A percentile compares a stretch with the other conserved stretches of the same genome.
These are phyloP conservation scores for Philantomba maxwellii DNA, from an alignment of 2,113 vertebrate species.

Conservation along the genomic window DNA sequence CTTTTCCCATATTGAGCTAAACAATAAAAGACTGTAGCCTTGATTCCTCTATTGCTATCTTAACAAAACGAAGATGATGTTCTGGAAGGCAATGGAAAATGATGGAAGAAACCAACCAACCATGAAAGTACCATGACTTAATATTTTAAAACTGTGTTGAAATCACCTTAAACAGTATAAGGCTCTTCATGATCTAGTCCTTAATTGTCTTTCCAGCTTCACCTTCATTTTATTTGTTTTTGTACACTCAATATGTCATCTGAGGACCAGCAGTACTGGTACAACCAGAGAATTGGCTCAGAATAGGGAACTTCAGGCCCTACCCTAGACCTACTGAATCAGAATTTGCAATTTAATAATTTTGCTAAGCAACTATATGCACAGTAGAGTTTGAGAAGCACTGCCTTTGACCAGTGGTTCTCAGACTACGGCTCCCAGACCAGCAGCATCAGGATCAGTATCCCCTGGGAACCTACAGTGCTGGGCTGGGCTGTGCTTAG, in stretches of 20 bases:
- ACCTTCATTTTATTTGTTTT: background rate
- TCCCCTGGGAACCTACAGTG: background rate
- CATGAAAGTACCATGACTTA: background rate
- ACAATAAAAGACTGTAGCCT: background rate
- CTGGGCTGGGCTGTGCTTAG: background rate
- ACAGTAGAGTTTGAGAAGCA: background rate
- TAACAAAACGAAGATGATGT: background rate
- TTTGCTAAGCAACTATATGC: background rate
- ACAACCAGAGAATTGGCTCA: background rate
- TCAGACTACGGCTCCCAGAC: background rate
- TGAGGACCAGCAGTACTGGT: background rate
- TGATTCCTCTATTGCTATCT: background rate
- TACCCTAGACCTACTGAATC: background rate
- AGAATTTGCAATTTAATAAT: background rate
- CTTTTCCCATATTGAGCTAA: background rate
- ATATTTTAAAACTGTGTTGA: background rate
- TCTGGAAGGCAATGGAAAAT: background rate
- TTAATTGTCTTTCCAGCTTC: background rate
- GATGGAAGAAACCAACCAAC: background rate
- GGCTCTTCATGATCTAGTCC: background rate
- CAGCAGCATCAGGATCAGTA: background rate
- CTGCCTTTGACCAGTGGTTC: background rate
- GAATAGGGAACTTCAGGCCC: background rate
- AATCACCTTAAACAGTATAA: background rate
- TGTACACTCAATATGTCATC: background rate